A percentile compares a stretch with the other conserved stretches of the same genome.
These are phyloP conservation scores for Panopea generosa DNA, from an alignment of 2,888 invertebrate species.

Conservation along the genomic window DNA sequence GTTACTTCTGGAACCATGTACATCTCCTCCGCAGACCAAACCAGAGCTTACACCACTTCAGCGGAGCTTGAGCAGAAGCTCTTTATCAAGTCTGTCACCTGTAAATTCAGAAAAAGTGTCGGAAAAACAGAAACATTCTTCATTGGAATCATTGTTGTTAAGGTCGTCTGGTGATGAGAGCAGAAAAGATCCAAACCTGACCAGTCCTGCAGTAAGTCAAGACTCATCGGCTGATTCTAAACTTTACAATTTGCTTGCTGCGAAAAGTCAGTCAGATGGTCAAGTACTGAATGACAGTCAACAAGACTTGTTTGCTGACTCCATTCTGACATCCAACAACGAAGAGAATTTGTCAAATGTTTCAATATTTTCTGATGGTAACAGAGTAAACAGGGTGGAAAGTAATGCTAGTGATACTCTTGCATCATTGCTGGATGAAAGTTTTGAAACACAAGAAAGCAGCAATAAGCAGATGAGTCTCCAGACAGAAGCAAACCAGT, in stretches of 20 bases:
- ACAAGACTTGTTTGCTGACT: slow-evolving; percentile 66
- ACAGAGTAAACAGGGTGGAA: background rate
- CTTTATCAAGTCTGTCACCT: slow-evolving; percentile 41
- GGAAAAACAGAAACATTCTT: slow-evolving; percentile 2
- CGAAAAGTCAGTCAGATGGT: slow-evolving; percentile 13
- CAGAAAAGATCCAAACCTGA: background rate
- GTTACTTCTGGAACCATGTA: slow-evolving; percentile 26
- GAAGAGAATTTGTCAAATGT: background rate
- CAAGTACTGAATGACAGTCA: slow-evolving; percentile 57
- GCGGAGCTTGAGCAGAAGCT: slow-evolving; percentile 34
- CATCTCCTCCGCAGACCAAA: background rate
- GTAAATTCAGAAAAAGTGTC: slow-evolving; percentile 30
- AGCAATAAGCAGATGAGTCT: background rate
- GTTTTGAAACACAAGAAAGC: slow-evolving; percentile 2
- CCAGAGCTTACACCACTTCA: slow-evolving; percentile 3
- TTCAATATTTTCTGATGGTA: background rate
- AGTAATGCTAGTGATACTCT: slow-evolving; percentile 29
- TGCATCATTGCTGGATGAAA: slow-evolving; percentile 42
- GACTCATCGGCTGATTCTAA: slow-evolving; percentile 17
- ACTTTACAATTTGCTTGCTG: slow-evolving; percentile 40
- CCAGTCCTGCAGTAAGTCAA: slow-evolving; percentile 14
- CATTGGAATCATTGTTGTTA: background rate
- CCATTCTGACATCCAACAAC: background rate
- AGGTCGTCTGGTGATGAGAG: background rate
- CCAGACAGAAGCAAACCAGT: background rate